Evolutionary conservation across 2,888 invertebrate genomes (phyloP).

Genomic region (Entomobrya multifasciata): DNA sequence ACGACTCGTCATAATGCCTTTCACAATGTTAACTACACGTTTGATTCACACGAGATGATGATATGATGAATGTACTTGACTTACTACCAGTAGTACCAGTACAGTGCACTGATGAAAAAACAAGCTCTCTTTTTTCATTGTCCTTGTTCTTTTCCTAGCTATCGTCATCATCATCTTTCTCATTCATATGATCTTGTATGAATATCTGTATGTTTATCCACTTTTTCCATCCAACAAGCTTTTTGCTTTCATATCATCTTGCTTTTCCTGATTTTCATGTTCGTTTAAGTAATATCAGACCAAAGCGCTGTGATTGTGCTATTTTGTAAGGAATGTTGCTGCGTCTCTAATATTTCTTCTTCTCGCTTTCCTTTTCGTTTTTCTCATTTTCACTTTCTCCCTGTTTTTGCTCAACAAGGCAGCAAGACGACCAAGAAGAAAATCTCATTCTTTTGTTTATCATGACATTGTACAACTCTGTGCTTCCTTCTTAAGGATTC

Average conservation of each 20-base stretch:
- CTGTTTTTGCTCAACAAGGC: conserved; percentile 5
- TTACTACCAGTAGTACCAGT: background rate
- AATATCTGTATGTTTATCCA: background rate
- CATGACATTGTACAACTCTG: background rate
- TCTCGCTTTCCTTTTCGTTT: background rate
- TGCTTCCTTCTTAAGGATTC: background rate
- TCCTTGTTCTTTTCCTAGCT: background rate
- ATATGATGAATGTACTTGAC: background rate
- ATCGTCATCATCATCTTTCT: background rate
- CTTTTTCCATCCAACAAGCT: conserved; percentile 18
- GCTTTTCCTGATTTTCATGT: conserved; percentile 4
- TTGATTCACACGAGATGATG: background rate
- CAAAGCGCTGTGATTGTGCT: background rate
- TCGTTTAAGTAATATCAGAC: background rate
- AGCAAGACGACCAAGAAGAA: background rate
- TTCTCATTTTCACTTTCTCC: conserved; percentile 13
- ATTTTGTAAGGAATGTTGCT: background rate
- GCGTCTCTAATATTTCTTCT: conserved; percentile 12
- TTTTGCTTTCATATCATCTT: conserved; percentile 7
- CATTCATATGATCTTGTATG: background rate
- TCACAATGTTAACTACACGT: background rate
- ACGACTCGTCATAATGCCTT: background rate
- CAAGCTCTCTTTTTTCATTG: background rate
- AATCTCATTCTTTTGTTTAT: conserved; percentile 43
- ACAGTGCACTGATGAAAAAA: too few relatives aligned